Percentiles rank a stretch among this genome's conserved stretches.
phyloP scores from a whole-genome alignment of 2,888 invertebrate genomes.

The Argyresthia goedartella region DNA sequence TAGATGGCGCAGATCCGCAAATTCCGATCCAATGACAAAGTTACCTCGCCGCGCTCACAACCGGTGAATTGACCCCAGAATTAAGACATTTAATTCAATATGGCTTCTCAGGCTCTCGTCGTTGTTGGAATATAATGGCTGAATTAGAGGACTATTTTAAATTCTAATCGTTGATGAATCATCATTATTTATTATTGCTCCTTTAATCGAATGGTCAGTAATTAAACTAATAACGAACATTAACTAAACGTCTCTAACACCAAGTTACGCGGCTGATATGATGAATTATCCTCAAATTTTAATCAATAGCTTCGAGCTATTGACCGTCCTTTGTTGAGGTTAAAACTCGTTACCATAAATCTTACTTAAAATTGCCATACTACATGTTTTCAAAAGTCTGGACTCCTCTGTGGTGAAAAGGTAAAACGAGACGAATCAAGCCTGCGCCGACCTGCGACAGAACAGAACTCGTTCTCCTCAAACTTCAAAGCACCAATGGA shows the following conservation, averaged over 20 bases:
- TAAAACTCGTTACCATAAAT: constrained; percentile 46
- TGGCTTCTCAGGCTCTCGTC: not conserved
- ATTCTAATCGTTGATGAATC: too few relatives aligned
- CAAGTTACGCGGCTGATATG: constrained; percentile 1
- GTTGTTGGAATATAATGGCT: too few relatives aligned
- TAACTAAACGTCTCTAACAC: not conserved
- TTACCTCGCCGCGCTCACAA: constrained; percentile 9
- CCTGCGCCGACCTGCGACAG: constrained; percentile 42
- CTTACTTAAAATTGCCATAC: constrained; percentile 49
- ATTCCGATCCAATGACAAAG: constrained; percentile 36
- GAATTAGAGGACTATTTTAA: too few relatives aligned
- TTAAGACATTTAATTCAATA: not conserved
- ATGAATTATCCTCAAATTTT: constrained; percentile 18
- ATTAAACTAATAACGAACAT: too few relatives aligned
- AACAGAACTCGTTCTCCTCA: constrained; percentile 50
- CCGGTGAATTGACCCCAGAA: constrained; percentile 1
- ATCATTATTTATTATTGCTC: too few relatives aligned
- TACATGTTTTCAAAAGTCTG: constrained; percentile 31
- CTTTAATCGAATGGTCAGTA: too few relatives aligned
- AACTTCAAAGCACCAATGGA: constrained; percentile 29
- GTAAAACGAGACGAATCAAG: constrained; percentile 30
- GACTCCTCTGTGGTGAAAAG: constrained; percentile 41
- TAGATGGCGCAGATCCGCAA: constrained; percentile 26
- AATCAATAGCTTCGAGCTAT: constrained; percentile 48
- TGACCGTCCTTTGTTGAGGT: constrained; percentile 25